Evolutionary conservation across 2,888 invertebrate genomes (phyloP).

Genomic region (Tipula confusa): DNA sequence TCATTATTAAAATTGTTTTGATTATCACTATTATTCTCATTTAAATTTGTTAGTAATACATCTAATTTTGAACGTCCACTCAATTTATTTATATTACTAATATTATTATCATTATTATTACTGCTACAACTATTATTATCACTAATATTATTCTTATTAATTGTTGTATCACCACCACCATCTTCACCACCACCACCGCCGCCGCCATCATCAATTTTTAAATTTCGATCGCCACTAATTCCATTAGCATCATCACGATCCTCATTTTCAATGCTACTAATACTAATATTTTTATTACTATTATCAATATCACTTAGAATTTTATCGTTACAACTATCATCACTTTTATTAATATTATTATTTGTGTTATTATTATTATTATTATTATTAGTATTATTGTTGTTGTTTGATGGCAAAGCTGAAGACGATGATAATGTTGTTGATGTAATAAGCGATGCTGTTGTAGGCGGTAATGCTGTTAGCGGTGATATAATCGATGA

Average conservation of each 20-base stretch:
- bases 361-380: not conserved
- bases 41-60: constrained; percentile 26
- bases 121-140: not conserved
- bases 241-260: not conserved
- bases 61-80: constrained; percentile 31
- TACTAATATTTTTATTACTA: not conserved
- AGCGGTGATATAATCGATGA: constrained; percentile 31
- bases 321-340: not conserved
- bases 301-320: not conserved
- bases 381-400: no score
- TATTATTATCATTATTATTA: not conserved
- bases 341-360: not conserved
- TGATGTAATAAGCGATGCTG: constrained; percentile 35
- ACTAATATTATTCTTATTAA: not conserved
- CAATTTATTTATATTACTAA: not conserved
- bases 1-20: not conserved
- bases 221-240: not conserved
- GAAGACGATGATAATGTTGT: constrained; percentile 34
- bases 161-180: not conserved
- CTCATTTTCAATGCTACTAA: not conserved
- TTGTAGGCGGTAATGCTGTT: not conserved
- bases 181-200: not conserved
- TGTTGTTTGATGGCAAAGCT: no score
- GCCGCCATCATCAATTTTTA: constrained; percentile 7
- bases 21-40: constrained; percentile 21